Evolutionary conservation across 2,888 invertebrate species (phyloP), one percentile per base, ranked within the genome.

Genomic region (Noctua fimbriata): DNA sequence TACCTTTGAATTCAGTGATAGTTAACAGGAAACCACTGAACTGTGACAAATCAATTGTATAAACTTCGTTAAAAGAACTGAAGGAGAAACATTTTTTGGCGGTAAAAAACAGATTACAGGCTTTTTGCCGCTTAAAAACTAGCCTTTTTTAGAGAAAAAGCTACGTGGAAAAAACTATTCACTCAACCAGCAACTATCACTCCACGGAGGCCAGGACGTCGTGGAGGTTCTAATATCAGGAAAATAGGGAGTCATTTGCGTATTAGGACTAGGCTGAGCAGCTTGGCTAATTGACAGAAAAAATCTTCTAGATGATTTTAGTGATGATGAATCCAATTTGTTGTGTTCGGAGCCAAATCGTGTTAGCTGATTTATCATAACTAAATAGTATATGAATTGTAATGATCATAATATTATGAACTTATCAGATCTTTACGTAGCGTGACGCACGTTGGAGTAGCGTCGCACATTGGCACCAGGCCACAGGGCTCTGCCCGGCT

Each of bases 401-500:
- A 67, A 66, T 81, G 74, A 69, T 89, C 55, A 63, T 70, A 66
- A 69, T 74, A 65, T 78, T 69, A 78, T 76, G 78, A 76, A 83
- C n/a, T 79, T 79, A 83, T 71, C 77, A 71, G 79, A 79, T 86
- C 74, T 79, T 77, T 87, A 85, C 83, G 76, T 90, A 85, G 83
- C 63, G 76, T 87, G 85, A 88, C 88, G 89, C 79, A 91, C 84
- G 82, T 86, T 76, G 79, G 73, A 84, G 87, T 88, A 83, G 90
- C 89, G 90, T 91, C 87, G 89, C 87, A 86, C 84, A 77, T 91
- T 92, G 92, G 91, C 93, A 91, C 88, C 85, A 74, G 82, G 90
- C 91, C 91, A 91, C 85, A 87, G 92, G 92, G 92, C 91, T 92
- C 91, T 92, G 91, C 90, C 87, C 84, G 89, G 88, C 88, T 90